A percentile compares a stretch with the other conserved stretches of the same genome.
Evolutionary conservation across 2,888 invertebrate genomes (phyloP).

Genomic region (Phaonia tiefii): DNA sequence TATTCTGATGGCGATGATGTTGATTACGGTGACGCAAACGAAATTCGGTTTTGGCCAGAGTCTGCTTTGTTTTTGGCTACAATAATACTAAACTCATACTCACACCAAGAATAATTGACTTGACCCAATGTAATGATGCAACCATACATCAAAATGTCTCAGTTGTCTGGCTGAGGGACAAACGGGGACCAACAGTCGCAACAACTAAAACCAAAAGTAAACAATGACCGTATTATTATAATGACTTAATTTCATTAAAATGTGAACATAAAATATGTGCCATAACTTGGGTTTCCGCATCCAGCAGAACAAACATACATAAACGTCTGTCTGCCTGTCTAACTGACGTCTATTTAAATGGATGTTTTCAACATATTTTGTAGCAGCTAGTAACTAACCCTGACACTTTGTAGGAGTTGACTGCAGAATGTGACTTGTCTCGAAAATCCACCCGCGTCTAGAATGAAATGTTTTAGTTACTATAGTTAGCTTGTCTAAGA

Average conservation of each 20-base stretch:
- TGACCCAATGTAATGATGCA: constrained; percentile 59
- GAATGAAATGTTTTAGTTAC: neutral
- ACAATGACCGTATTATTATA: constrained; percentile 74
- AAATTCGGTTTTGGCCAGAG: no score
- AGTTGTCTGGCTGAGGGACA: neutral
- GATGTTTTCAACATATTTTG: constrained; percentile 41
- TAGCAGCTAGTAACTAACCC: no score
- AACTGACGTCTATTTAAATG: constrained; percentile 43
- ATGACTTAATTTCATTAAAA: constrained; percentile 76
- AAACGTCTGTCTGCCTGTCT: constrained; percentile 35
- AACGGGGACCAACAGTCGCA: neutral
- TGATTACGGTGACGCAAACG: neutral
- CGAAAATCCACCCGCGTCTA: neutral
- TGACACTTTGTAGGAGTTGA: constrained; percentile 29
- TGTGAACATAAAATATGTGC: constrained; percentile 40
- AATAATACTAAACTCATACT: neutral
- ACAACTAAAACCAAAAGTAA: neutral
- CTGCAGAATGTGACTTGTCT: constrained; percentile 2
- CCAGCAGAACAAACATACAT: constrained; percentile 5
- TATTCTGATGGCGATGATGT: constrained; percentile 19
- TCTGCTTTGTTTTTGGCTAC: neutral
- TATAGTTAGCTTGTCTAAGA: neutral
- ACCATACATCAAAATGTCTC: constrained; percentile 63
- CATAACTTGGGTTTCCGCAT: constrained; percentile 61
- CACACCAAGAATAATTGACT: constrained; percentile 43